Conservation (phyloP, 1,140 invertebrate genomes). For the Lucilia cuprina region DNA sequence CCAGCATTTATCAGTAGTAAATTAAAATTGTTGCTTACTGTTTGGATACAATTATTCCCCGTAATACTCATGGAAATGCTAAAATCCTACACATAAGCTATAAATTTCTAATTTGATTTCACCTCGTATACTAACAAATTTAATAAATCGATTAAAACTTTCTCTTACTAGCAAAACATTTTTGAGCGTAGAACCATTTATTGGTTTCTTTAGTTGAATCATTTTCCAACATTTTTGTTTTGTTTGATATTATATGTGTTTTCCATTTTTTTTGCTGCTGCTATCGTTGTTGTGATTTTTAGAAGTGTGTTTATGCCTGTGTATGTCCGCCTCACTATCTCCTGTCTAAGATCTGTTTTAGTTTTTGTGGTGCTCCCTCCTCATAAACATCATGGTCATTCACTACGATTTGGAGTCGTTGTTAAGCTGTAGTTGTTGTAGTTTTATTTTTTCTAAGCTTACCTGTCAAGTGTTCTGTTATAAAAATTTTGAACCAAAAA, state of each 20-base stretch:
- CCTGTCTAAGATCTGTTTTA: slow-evolving; percentile 57
- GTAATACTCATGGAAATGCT: no score
- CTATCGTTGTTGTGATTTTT: background rate
- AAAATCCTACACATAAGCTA: no score
- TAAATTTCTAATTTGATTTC: no score
- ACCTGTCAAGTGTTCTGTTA: slow-evolving; percentile 26
- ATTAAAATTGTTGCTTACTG: no score
- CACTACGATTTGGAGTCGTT: background rate
- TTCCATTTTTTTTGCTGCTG: background rate
- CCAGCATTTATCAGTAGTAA: no score
- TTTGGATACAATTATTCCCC: no score
- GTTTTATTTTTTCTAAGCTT: slow-evolving; percentile 25
- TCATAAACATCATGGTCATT: background rate
- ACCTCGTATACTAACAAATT: no score
- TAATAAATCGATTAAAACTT: no score
- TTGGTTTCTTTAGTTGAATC: slow-evolving; percentile 20
- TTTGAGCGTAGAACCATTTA: background rate
- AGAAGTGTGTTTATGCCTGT: slow-evolving; percentile 24
- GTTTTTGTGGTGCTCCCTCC: background rate
- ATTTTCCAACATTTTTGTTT: slow-evolving; percentile 16
- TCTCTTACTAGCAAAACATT: no score
- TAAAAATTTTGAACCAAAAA: slow-evolving; percentile 14
- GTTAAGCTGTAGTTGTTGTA: background rate
- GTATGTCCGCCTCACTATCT: slow-evolving; percentile 49
- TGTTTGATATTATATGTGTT: background rate